Conservation (phyloP, 1,140 invertebrate genomes). For the Eriocheir sinensis region DNA sequence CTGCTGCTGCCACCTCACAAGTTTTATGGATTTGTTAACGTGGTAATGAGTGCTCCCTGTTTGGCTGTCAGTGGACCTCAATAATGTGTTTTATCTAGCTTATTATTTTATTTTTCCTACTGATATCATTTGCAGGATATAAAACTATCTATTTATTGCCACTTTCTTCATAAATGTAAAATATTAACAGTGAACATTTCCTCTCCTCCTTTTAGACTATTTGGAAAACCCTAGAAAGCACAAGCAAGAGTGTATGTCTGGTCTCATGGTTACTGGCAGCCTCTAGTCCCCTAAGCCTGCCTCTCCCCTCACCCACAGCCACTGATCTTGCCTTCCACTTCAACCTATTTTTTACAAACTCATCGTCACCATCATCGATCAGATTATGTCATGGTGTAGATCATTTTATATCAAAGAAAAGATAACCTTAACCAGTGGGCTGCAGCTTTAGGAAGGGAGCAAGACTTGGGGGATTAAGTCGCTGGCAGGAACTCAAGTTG, state of each 20-base stretch:
- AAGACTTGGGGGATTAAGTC: too few species aligned
- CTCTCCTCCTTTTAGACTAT: background rate
- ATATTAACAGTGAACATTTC: background rate
- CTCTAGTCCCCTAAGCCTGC: too few species aligned
- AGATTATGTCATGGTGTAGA: too few species aligned
- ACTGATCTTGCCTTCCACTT: too few species aligned
- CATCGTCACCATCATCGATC: too few species aligned
- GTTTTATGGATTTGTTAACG: slow-evolving; percentile 12
- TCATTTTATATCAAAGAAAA: too few species aligned
- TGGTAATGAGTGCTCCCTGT: background rate
- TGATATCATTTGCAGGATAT: background rate
- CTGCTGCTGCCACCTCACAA: background rate
- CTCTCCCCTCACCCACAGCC: too few species aligned
- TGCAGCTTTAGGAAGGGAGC: too few species aligned
- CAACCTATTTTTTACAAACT: too few species aligned
- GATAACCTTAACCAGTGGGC: too few species aligned
- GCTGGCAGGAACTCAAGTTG: too few species aligned
- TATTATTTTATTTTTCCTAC: slow-evolving; percentile 7
- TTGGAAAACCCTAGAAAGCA: background rate
- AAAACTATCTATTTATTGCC: background rate
- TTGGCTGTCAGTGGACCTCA: background rate
- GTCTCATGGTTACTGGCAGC: too few species aligned
- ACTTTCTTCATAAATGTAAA: slow-evolving; percentile 7
- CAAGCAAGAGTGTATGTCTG: background rate
- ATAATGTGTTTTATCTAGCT: slow-evolving; percentile 14